Conservation (phyloP, 2,888 invertebrate genomes). For the Yponomeuta plumbellus region DNA sequence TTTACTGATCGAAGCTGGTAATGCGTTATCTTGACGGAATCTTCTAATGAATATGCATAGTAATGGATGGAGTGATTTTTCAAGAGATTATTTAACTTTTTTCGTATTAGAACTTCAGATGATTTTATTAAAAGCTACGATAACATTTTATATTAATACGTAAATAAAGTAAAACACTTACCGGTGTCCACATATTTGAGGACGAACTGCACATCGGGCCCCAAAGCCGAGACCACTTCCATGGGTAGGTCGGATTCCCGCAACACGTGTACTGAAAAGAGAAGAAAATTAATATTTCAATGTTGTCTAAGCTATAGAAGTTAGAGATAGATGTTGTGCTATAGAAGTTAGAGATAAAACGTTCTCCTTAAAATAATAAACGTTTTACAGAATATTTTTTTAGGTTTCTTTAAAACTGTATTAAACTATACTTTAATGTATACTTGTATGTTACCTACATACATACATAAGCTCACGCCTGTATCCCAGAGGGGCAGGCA, state of each 20-base stretch:
- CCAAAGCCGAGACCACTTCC: conserved; percentile 78
- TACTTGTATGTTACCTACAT: no score
- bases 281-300: conserved; percentile 19
- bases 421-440: no score
- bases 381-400: no score
- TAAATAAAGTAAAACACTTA: conserved; percentile 31
- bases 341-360: no score
- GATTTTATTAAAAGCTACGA: no score
- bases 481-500: no score
- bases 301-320: no score
- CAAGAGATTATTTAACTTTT: not conserved
- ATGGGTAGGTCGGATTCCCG: conserved; percentile 77
- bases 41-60: not conserved
- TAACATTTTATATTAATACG: no score
- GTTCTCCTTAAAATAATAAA: no score
- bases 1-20: not conserved
- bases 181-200: conserved; percentile 73
- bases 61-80: not conserved
- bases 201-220: conserved; percentile 75
- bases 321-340: no score
- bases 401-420: no score
- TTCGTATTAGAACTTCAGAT: not conserved
- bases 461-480: no score
- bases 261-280: conserved; percentile 76
- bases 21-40: not conserved